Evolutionary conservation across 2,888 invertebrate species (phyloP).

Genomic region (Drosophila koepferae): DNA sequence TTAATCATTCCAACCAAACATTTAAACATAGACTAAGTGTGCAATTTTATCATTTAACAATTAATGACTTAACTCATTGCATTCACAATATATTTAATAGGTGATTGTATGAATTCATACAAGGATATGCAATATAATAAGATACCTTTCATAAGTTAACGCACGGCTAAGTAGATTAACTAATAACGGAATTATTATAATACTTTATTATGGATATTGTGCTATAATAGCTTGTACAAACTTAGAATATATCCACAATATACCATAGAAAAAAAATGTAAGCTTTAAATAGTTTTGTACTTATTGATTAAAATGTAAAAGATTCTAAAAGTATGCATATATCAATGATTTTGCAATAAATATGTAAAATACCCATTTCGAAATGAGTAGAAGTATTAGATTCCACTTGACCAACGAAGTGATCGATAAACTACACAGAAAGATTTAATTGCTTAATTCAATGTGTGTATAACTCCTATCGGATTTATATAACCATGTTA

Average conservation of each 20-base stretch:
- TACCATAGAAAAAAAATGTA: not conserved
- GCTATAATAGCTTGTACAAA: constrained; percentile 13
- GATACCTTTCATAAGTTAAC: constrained; percentile 7
- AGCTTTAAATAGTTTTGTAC: not conserved
- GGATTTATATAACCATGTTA: not conserved
- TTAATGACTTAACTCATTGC: constrained; percentile 21
- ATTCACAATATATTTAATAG: constrained; percentile 35
- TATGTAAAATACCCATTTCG: not conserved
- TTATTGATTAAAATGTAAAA: not conserved
- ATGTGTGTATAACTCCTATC: too few relatives aligned
- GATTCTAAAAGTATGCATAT: not conserved
- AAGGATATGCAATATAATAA: constrained; percentile 8
- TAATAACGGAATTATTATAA: not conserved
- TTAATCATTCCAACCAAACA: constrained; percentile 63
- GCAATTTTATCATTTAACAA: constrained; percentile 14
- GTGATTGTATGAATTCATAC: constrained; percentile 32
- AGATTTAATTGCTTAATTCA: not conserved
- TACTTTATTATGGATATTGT: constrained; percentile 28
- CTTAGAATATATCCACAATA: not conserved
- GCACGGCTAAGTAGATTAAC: constrained; percentile 10
- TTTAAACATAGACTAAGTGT: constrained; percentile 17
- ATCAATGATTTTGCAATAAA: constrained; percentile 3
- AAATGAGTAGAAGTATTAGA: not conserved
- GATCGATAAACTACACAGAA: not conserved
- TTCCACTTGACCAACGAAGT: not conserved